phyloP scores from a whole-genome alignment of 2,797 vertebrate genomes.

The Bucorvus abyssinicus region DNA sequence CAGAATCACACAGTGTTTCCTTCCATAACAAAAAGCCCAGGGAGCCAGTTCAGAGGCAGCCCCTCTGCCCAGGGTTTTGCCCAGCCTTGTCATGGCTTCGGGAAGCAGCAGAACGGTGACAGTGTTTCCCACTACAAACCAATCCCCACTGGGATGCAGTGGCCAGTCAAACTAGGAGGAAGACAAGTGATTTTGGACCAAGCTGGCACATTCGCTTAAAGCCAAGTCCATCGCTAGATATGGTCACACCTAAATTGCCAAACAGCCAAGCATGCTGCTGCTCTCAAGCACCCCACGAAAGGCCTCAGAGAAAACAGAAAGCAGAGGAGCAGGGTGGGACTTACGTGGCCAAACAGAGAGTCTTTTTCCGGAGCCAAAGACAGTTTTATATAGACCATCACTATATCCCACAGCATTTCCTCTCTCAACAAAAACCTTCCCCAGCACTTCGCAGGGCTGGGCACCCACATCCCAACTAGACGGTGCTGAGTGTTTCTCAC shows the following conservation, averaged over 20 bases:
- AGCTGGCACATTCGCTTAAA: no score
- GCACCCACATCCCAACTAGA: rapidly evolving
- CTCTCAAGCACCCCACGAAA: no score
- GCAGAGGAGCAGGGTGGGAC: not conserved
- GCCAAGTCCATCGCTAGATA: no score
- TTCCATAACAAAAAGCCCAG: no score
- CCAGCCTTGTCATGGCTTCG: not conserved
- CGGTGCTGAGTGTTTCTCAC: rapidly evolving
- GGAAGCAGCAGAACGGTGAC: not conserved
- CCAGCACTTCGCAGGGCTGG: not conserved
- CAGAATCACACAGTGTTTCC: no score
- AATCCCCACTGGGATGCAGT: not conserved
- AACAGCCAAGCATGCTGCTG: no score
- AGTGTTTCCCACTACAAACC: not conserved
- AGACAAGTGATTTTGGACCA: not conserved
- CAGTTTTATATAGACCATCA: rapidly evolving
- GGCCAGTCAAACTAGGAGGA: not conserved
- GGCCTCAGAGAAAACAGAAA: not conserved
- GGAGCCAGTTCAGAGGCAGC: no score
- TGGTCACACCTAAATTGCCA: no score
- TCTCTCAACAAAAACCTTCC: not conserved
- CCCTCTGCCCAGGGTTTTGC: not conserved
- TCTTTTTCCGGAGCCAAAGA: not conserved
- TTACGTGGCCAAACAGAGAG: not conserved
- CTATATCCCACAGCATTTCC: not conserved